Conservation (phyloP, 2,888 invertebrate species). For the Aplocera efformata region DNA sequence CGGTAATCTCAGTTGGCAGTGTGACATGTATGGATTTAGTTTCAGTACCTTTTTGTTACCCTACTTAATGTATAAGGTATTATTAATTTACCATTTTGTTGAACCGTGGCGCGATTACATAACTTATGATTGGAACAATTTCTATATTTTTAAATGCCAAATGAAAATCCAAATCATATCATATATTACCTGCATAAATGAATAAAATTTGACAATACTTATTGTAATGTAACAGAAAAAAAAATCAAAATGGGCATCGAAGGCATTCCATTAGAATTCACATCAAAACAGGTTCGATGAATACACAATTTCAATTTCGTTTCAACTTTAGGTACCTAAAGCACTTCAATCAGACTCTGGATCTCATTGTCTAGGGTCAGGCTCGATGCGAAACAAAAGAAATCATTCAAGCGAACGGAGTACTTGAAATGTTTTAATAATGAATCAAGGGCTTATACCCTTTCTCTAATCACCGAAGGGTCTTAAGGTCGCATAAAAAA, state of each 20-base stretch:
- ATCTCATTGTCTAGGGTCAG: slow-evolving; percentile 21
- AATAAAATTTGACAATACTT: too few species aligned
- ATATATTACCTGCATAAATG: too few species aligned
- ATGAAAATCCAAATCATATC: too few species aligned
- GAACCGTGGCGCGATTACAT: too few species aligned
- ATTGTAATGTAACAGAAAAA: too few species aligned
- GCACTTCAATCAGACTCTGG: slow-evolving; percentile 20
- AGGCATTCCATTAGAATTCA: neutral
- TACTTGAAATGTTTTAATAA: slow-evolving; percentile 71
- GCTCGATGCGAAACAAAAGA: slow-evolving; percentile 36
- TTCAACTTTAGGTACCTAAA: slow-evolving; percentile 3
- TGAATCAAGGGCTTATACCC: slow-evolving; percentile 62
- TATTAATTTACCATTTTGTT: too few species aligned
- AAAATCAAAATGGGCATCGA: too few species aligned
- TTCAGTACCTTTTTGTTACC: neutral
- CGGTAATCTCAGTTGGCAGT: slow-evolving; percentile 19
- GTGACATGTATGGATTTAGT: slow-evolving; percentile 5
- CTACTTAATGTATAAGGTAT: too few species aligned
- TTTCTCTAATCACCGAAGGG: slow-evolving; percentile 67
- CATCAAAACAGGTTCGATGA: slow-evolving; percentile 1
- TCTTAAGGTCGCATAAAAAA: slow-evolving; percentile 65
- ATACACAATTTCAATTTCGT: slow-evolving; percentile 10
- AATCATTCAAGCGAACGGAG: slow-evolving; percentile 40
- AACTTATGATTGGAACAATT: too few species aligned
- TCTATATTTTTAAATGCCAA: too few species aligned